phyloP scores from a whole-genome alignment of 2,888 invertebrate genomes.

The Andrena marginata region DNA sequence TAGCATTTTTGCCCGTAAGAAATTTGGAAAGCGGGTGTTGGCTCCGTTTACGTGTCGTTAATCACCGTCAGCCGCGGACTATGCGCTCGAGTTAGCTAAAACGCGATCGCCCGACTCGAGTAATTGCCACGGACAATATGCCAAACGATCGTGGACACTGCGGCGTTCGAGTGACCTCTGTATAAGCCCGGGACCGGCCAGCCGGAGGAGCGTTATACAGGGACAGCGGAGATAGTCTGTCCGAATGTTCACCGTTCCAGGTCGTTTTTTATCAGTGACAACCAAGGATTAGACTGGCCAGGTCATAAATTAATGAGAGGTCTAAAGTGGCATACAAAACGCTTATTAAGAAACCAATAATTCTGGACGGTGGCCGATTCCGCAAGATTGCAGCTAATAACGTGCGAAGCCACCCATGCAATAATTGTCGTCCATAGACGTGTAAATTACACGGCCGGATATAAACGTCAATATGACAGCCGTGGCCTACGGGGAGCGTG shows the following conservation, averaged over 20 bases:
- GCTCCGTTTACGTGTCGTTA: conserved; percentile 28
- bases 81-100: conserved; percentile 49
- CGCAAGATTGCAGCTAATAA: conserved; percentile 64
- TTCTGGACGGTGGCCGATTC: conserved; percentile 47
- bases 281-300: conserved; percentile 17
- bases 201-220: background rate
- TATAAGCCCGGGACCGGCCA: background rate
- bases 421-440: conserved; percentile 84
- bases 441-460: conserved; percentile 83
- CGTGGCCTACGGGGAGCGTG: conserved; percentile 57
- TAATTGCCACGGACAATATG: conserved; percentile 3
- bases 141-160: conserved; percentile 1
- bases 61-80: conserved; percentile 40
- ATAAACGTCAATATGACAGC: conserved; percentile 85
- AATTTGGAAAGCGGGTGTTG: conserved; percentile 23
- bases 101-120: background rate
- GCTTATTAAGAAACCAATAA: conserved; percentile 57
- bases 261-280: conserved; percentile 35
- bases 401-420: conserved; percentile 55
- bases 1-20: background rate
- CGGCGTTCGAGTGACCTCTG: background rate
- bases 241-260: background rate
- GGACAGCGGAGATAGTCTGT: background rate
- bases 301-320: conserved; percentile 36
- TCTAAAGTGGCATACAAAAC: conserved; percentile 36